A percentile compares a stretch with the other conserved stretches of the same genome.
phyloP scores from a whole-genome alignment of 2,797 vertebrate genomes.

The Nyctalus aviator region DNA sequence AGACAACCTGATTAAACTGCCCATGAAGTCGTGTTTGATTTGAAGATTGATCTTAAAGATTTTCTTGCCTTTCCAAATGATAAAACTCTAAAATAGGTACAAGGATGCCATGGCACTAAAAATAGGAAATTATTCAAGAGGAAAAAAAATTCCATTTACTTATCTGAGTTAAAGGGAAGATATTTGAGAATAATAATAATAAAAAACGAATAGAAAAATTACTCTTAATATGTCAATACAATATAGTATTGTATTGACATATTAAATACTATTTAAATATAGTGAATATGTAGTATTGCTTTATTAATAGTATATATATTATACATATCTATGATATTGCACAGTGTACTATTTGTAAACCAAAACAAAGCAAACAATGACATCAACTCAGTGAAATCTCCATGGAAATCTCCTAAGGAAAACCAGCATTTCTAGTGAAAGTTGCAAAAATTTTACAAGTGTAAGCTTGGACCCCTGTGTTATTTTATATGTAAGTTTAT shows the following conservation, averaged over 20 bases:
- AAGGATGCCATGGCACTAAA: background rate
- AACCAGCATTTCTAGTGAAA: no score
- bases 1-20: background rate
- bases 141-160: background rate
- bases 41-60: background rate
- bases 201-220: slow-evolving; percentile 27
- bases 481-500: background rate
- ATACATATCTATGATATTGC: background rate
- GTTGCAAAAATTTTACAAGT: no score
- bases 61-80: background rate
- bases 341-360: background rate
- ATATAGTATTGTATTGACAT: no score
- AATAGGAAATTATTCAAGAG: background rate
- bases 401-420: background rate
- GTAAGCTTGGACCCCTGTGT: no score
- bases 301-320: background rate
- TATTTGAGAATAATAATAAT: slow-evolving; percentile 30
- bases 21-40: background rate
- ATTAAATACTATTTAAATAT: background rate
- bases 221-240: background rate
- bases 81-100: slow-evolving; percentile 8
- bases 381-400: background rate
- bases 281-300: background rate
- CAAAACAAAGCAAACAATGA: background rate
- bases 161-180: background rate